These are phyloP conservation scores for Monopterus albus DNA, from an alignment of 2,113 vertebrate species.

Conservation along the genomic window DNA sequence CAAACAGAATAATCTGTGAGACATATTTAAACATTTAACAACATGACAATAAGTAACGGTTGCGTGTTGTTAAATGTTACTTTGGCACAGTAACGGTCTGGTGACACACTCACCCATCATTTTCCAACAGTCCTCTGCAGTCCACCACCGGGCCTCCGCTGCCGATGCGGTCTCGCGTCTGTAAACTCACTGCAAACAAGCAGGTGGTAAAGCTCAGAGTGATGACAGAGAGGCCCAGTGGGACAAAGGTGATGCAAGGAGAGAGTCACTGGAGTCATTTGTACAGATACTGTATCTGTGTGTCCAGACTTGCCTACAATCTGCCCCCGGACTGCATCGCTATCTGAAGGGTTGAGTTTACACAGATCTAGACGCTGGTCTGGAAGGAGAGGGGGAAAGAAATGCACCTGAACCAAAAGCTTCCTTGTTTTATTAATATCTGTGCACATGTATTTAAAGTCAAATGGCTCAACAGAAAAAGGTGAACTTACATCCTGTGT, in stretches of 20 bases:
- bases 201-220: not conserved
- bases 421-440: not conserved
- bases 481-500: conserved; percentile 93
- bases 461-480: too few species aligned
- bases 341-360: conserved; percentile 97
- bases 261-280: conserved; percentile 2
- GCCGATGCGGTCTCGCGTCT: conserved; percentile 96
- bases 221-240: not conserved
- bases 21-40: not conserved
- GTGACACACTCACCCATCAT: conserved; percentile 90
- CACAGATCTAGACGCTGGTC: conserved; percentile 99
- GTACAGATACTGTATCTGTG: not conserved
- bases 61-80: too few species aligned
- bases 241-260: not conserved
- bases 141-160: conserved; percentile 95
- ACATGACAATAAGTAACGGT: too few species aligned
- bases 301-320: conserved; percentile 90
- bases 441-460: not conserved
- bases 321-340: conserved; percentile 96
- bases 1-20: not conserved
- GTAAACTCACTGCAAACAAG: conserved; percentile 90
- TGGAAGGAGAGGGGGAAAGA: conserved; percentile 65
- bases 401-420: conserved; percentile 24
- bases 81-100: too few species aligned
- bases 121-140: conserved; percentile 94